Percentiles rank a stretch among this genome's conserved stretches.
These are phyloP conservation scores for Tapirus indicus DNA, from an alignment of 2,797 vertebrate genomes.

Conservation along the genomic window DNA sequence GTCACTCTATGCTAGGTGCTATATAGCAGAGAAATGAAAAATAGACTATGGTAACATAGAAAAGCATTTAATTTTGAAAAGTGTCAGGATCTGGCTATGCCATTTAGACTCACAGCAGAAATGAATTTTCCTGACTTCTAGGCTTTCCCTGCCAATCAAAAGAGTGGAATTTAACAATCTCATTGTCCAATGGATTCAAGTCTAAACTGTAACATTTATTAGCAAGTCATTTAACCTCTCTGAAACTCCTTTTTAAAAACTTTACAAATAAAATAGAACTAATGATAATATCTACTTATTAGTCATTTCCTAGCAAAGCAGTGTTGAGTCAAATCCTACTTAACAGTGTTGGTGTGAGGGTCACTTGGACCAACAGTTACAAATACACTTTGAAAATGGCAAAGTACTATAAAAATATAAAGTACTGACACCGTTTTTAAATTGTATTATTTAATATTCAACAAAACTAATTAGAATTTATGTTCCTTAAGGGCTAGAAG, in stretches of 20 bases:
- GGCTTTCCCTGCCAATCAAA: not conserved
- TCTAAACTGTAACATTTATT: not conserved
- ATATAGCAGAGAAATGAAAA: not conserved
- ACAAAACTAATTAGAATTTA: not conserved
- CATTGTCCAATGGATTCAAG: not conserved
- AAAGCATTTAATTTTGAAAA: constrained; percentile 26
- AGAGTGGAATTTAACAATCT: not conserved
- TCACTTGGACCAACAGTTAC: not conserved
- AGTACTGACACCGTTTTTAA: not conserved
- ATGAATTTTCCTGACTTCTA: constrained; percentile 1
- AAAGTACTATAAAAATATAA: constrained; percentile 36
- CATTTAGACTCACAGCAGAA: constrained; percentile 3
- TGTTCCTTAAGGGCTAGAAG: constrained; percentile 1
- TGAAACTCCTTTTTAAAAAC: not conserved
- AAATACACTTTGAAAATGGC: constrained; percentile 8
- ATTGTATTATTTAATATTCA: constrained; percentile 36
- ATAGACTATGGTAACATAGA: not conserved
- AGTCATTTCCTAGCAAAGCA: not conserved
- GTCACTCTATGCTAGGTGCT: not conserved
- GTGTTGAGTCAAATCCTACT: not conserved
- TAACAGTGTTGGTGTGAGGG: not conserved
- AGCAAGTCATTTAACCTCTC: not conserved
- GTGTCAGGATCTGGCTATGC: not conserved
- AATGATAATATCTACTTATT: not conserved
- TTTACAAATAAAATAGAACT: not conserved